These are phyloP conservation scores for Ascidia mentula DNA, from an alignment of 23 tunicate species.

Conservation along the genomic window DNA sequence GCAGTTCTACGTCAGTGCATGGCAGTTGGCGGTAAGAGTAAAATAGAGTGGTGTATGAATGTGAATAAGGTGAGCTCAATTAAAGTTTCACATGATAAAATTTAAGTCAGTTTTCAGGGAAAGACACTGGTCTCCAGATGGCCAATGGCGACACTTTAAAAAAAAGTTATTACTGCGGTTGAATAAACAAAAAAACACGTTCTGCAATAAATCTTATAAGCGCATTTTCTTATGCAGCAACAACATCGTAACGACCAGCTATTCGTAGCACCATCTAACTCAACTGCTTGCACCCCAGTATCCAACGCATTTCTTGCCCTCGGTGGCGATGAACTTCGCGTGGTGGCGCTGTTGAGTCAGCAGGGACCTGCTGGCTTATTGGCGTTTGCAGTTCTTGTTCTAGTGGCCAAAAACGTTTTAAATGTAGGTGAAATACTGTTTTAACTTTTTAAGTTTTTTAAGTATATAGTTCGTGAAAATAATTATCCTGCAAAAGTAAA, in stretches of 20 bases:
- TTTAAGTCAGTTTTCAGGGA: too few relatives aligned
- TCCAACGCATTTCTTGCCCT: constrained; percentile 2
- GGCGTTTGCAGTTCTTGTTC: neutral
- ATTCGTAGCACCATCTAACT: neutral
- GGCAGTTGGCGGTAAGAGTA: neutral
- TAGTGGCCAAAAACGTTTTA: constrained; percentile 10
- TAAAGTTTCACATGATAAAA: too few relatives aligned
- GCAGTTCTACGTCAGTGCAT: constrained; percentile 1
- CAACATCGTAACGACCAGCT: neutral
- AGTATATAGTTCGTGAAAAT: neutral
- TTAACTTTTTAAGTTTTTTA: neutral
- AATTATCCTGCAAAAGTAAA: too few relatives aligned
- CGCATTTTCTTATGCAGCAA: neutral
- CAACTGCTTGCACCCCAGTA: neutral
- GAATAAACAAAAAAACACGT: neutral
- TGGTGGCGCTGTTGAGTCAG: neutral
- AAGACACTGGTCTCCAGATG: too few relatives aligned
- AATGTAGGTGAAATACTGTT: neutral
- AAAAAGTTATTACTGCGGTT: neutral
- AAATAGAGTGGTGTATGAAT: too few relatives aligned
- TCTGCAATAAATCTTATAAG: neutral
- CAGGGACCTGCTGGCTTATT: neutral
- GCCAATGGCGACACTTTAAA: too few relatives aligned
- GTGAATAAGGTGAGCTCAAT: too few relatives aligned
- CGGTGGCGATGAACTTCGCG: constrained; percentile 2